Evolutionary conservation across 2,113 vertebrate genomes (phyloP), one percentile per base, ranked within the genome.

Genomic region (Macquaria ambigua): DNA sequence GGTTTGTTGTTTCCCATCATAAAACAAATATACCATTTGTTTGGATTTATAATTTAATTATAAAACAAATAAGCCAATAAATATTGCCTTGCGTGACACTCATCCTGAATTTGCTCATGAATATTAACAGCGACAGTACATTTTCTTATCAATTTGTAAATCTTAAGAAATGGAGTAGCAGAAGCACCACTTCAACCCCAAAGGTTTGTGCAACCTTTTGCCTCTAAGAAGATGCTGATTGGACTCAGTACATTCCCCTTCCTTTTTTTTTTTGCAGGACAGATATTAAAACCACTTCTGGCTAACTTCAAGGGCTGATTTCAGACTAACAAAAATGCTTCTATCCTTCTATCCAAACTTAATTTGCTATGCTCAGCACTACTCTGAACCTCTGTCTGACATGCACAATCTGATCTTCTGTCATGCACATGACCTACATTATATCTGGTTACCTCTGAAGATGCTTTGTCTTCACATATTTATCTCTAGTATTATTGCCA

Each of bases 271-370:
- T 37, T 53, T 62, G 7, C 46, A 25, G 11, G 37, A 52, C 72
- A 77, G 55, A 85, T 82, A 86, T 75, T 82, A 67, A 62, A 84
- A 84, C 20, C 66, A 74, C 81, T 79, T 83, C 71, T 82, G 83
- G 85, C 69, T 25, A 20, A 84, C n/a, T 74, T 46, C 7, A 56
- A 53, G 46, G 46, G 63, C 72, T 77, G 59, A 82, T 88, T 90
- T 88, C 21, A 80, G 48, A 83, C 55, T 52, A 64, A 90, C 63
- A 81, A 18, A 82, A 71, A 77, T 14, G n/a, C 48, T 81, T 79
- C 15, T 55, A 71, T 62, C 50, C 80, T 81, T 79, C 15, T 55
- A 71, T 62, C 50, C 80, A 84, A 83, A 85, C 64, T 70, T 66
- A 68, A 90, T 88, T 81, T 74, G 55, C 81, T 41, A 80, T 70